Percentiles rank a stretch among this genome's conserved stretches.
phyloP scores from a whole-genome alignment of 2,113 vertebrate species.

The Aegotheles bennettii region DNA sequence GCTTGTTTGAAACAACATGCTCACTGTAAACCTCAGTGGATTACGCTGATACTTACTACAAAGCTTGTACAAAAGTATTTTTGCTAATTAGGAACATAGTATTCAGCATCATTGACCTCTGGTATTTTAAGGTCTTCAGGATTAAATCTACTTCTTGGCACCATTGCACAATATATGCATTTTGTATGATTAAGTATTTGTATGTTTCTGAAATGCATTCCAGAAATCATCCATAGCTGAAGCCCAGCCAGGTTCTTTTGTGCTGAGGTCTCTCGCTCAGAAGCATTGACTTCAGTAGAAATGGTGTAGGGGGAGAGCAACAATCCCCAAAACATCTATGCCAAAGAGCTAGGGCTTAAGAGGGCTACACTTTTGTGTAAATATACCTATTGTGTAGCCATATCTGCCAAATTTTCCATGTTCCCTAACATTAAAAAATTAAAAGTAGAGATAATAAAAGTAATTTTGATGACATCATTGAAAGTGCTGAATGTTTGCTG shows the following conservation, averaged over 20 bases:
- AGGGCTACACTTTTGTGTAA: background rate
- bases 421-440: background rate
- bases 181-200: background rate
- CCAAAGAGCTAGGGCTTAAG: background rate
- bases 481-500: background rate
- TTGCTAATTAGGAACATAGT: background rate
- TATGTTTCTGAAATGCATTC: background rate
- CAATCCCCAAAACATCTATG: background rate
- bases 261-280: background rate
- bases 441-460: background rate
- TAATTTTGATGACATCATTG: rapidly evolving
- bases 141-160: background rate
- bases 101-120: background rate
- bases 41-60: background rate
- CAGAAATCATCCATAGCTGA: background rate
- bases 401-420: background rate
- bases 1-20: background rate
- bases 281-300: background rate
- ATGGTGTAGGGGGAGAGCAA: background rate
- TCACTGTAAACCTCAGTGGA: background rate
- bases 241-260: background rate
- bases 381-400: rapidly evolving
- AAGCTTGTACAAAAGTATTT: background rate
- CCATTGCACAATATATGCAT: rapidly evolving
- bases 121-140: background rate